phyloP scores from a whole-genome alignment of 2,888 invertebrate genomes.

The Pheosia tremula region DNA sequence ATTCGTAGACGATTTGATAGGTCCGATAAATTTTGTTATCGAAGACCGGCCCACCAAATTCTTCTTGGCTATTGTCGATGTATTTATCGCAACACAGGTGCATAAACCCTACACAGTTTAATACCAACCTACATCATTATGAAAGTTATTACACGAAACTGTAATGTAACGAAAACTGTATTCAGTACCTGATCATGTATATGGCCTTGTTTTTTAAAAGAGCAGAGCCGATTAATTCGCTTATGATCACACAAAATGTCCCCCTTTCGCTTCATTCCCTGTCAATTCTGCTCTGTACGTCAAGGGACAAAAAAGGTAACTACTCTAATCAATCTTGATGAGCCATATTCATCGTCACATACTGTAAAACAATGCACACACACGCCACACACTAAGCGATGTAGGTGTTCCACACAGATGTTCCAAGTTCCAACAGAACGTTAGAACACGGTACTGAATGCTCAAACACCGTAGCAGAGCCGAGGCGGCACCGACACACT shows the following conservation, averaged over 20 bases:
- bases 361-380: slow-evolving; percentile 32
- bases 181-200: slow-evolving; percentile 1
- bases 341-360: background rate
- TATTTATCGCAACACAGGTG: slow-evolving; percentile 26
- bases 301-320: background rate
- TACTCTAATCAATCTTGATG: background rate
- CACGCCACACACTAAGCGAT: slow-evolving; percentile 69
- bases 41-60: background rate
- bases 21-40: no score
- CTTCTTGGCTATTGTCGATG: slow-evolving; percentile 15
- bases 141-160: slow-evolving; percentile 28
- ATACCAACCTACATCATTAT: slow-evolving; percentile 14
- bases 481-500: slow-evolving; percentile 75
- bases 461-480: slow-evolving; percentile 52
- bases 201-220: background rate
- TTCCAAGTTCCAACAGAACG: slow-evolving; percentile 64
- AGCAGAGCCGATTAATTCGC: no score
- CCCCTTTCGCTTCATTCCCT: no score
- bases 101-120: slow-evolving; percentile 4
- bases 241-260: no score
- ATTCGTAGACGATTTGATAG: no score
- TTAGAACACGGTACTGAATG: slow-evolving; percentile 66
- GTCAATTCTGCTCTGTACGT: no score
- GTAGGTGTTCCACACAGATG: slow-evolving; percentile 78
- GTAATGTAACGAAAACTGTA: slow-evolving; percentile 23